phyloP scores from a whole-genome alignment of 2,797 vertebrate genomes.

The Anableps anableps region DNA sequence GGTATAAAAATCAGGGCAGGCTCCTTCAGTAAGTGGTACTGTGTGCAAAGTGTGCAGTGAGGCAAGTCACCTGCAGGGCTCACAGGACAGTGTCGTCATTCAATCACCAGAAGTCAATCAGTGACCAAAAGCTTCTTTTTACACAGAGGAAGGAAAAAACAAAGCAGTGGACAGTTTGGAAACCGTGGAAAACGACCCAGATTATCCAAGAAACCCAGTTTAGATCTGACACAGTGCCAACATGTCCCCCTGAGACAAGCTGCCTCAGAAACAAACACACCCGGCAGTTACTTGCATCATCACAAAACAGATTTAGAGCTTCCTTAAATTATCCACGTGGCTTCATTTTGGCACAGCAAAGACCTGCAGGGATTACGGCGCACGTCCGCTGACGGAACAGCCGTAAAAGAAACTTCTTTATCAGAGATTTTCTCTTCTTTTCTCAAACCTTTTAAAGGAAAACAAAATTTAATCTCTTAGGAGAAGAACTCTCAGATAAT shows the following conservation, averaged over 20 bases:
- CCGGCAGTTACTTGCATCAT: background rate
- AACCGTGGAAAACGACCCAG: slow-evolving; percentile 37
- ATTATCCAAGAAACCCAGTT: slow-evolving; percentile 26
- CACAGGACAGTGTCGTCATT: slow-evolving; percentile 46
- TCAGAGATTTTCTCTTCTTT: background rate
- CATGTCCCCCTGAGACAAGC: slow-evolving; percentile 6
- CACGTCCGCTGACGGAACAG: background rate
- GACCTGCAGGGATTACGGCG: background rate
- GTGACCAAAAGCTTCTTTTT: slow-evolving; percentile 45
- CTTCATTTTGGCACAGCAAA: background rate
- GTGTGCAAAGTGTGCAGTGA: slow-evolving; percentile 55
- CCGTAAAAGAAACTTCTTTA: background rate
- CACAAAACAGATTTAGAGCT: background rate
- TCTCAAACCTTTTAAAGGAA: background rate
- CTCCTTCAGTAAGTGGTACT: slow-evolving; percentile 37
- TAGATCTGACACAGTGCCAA: slow-evolving; percentile 1
- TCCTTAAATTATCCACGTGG: background rate
- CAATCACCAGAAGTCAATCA: slow-evolving; percentile 51
- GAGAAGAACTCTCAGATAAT: background rate
- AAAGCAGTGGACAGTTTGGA: slow-evolving; percentile 56
- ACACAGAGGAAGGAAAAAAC: slow-evolving; percentile 39
- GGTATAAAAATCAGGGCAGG: slow-evolving; percentile 30
- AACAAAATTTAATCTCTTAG: background rate
- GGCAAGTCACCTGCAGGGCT: slow-evolving; percentile 31
- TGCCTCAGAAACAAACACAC: slow-evolving; percentile 2